Conservation (phyloP, 2,888 invertebrate genomes). For the Metellina segmentata region DNA sequence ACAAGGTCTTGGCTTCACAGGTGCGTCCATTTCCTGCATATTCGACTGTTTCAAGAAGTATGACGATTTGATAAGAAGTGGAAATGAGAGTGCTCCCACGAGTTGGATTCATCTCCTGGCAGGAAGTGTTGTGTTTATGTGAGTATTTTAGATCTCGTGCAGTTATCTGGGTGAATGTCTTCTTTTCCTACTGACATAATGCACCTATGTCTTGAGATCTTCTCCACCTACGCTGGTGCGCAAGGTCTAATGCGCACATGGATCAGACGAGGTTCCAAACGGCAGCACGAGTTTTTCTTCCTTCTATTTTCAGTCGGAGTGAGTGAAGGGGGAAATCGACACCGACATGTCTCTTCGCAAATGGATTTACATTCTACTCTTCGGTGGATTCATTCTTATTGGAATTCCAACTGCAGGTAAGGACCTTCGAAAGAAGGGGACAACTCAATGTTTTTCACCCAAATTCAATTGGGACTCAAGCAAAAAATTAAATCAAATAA, state of each 20-base stretch:
- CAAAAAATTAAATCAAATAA: too few relatives aligned
- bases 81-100: too few relatives aligned
- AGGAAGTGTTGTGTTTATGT: not conserved
- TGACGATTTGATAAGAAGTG: too few relatives aligned
- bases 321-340: constrained; percentile 41
- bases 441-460: too few relatives aligned
- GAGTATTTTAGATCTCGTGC: not conserved
- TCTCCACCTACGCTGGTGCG: not conserved
- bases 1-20: too few relatives aligned
- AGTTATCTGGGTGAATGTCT: not conserved
- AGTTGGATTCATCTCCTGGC: not conserved
- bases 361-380: constrained; percentile 50
- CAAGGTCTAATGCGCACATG: not conserved
- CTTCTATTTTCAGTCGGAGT: constrained; percentile 36
- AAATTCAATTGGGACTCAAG: too few relatives aligned
- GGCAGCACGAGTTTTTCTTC: not conserved
- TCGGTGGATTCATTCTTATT: constrained; percentile 56
- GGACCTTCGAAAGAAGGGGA: not conserved
- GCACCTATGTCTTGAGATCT: not conserved
- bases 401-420: constrained; percentile 65
- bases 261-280: too few relatives aligned
- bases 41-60: too few relatives aligned
- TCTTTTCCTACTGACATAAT: not conserved
- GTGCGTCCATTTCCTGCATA: too few relatives aligned
- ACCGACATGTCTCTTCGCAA: constrained; percentile 50